phyloP scores from a whole-genome alignment of 2,888 invertebrate species.

The Polydesmus complanatus region DNA sequence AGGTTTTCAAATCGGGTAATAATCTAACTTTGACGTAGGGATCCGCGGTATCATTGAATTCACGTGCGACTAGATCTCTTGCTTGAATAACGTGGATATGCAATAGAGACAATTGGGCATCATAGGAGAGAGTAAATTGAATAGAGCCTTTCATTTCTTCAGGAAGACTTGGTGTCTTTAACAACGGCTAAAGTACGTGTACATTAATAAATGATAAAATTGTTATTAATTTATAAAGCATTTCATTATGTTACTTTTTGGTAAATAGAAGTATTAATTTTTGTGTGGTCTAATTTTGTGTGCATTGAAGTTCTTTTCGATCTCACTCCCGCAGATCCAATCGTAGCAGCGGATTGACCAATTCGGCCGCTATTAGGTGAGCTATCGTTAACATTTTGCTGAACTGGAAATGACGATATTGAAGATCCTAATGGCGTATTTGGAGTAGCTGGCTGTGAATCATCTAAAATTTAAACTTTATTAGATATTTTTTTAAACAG shows the following conservation, averaged over 20 bases:
- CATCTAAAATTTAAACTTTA: slow-evolving; percentile 14
- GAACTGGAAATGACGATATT: slow-evolving; percentile 18
- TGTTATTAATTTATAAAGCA: slow-evolving; percentile 13
- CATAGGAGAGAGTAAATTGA: slow-evolving; percentile 46
- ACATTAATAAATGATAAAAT: no score
- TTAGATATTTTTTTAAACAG: no score
- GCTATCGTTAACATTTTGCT: neutral
- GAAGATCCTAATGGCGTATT: slow-evolving; percentile 20
- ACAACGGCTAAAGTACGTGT: slow-evolving; percentile 11
- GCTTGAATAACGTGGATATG: slow-evolving; percentile 50
- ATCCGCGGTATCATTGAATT: slow-evolving; percentile 32
- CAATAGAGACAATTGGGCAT: slow-evolving; percentile 47
- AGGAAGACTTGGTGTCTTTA: slow-evolving; percentile 16
- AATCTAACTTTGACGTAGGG: slow-evolving; percentile 52
- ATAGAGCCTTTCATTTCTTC: slow-evolving; percentile 46
- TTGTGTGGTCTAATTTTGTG: slow-evolving; percentile 48
- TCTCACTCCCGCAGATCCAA: slow-evolving; percentile 1
- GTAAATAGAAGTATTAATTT: slow-evolving; percentile 45
- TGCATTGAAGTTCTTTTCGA: slow-evolving; percentile 38
- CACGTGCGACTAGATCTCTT: slow-evolving; percentile 31
- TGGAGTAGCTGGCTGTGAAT: slow-evolving; percentile 19
- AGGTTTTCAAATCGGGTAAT: slow-evolving; percentile 41
- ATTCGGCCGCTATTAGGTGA: slow-evolving; percentile 21
- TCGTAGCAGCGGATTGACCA: slow-evolving; percentile 10
- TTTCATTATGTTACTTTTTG: slow-evolving; percentile 30